Conservation (phyloP, 2,797 vertebrate species). For the Crocodylus rhombifer region DNA sequence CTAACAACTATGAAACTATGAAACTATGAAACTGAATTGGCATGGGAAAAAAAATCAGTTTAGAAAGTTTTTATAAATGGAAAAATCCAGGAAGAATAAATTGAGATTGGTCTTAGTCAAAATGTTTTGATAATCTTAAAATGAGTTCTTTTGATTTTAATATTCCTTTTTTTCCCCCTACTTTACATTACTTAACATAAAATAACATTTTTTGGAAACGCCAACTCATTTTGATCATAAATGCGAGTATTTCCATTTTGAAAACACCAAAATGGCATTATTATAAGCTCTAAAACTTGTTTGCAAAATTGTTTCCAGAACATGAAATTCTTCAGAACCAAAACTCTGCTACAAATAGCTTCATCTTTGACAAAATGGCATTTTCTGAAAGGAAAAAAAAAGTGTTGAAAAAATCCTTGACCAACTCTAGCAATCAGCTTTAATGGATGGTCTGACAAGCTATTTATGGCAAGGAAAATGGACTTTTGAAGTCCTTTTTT, state of each 20-base stretch:
- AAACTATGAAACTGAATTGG: too few species aligned
- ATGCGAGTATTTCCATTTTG: neutral
- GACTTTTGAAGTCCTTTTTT: neutral
- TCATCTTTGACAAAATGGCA: neutral
- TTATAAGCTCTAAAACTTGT: neutral
- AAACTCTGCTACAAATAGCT: neutral
- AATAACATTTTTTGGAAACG: too few species aligned
- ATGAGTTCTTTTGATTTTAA: too few species aligned
- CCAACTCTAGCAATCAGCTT: neutral
- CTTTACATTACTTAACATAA: too few species aligned
- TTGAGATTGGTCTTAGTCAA: too few species aligned
- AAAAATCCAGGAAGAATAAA: too few species aligned
- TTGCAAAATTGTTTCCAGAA: neutral
- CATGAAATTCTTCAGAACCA: neutral
- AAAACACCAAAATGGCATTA: neutral
- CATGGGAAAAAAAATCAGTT: too few species aligned
- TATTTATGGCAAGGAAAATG: neutral
- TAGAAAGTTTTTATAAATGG: too few species aligned
- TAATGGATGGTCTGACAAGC: neutral
- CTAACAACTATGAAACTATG: too few species aligned
- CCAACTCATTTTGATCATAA: neutral
- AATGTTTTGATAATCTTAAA: too few species aligned
- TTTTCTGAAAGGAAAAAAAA: neutral
- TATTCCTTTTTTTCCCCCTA: too few species aligned
- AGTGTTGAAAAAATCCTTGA: too few species aligned